A percentile compares a stretch with the other conserved stretches of the same genome.
These are phyloP conservation scores for Druon quercuslanigerum DNA, from an alignment of 1,140 invertebrate species.

Conservation along the genomic window DNA sequence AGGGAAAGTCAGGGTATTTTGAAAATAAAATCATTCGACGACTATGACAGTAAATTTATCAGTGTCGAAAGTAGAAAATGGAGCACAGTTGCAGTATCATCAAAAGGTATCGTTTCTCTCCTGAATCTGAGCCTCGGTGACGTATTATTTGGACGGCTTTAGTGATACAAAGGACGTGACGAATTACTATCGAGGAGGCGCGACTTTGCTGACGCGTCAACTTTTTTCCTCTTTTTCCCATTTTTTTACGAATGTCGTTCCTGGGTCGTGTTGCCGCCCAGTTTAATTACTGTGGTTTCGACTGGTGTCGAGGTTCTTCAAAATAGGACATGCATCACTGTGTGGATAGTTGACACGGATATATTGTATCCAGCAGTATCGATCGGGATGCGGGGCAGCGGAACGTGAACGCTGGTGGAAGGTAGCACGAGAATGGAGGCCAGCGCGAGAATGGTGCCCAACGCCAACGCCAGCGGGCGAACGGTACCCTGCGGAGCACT, in stretches of 20 bases:
- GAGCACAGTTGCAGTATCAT: background rate
- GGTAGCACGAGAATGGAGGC: background rate
- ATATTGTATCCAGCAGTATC: constrained; percentile 23
- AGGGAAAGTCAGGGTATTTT: no score
- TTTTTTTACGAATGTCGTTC: background rate
- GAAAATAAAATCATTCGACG: background rate
- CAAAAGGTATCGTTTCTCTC: background rate
- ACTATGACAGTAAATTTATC: constrained; percentile 4
- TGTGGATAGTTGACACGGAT: constrained; percentile 30
- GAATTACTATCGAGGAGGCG: constrained; percentile 14
- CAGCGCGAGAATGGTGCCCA: background rate
- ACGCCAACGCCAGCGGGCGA: background rate
- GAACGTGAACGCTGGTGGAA: constrained; percentile 10
- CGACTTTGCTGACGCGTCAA: constrained; percentile 12
- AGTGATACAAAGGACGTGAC: constrained; percentile 7
- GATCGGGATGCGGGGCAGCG: constrained; percentile 23
- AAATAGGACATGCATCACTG: constrained; percentile 27
- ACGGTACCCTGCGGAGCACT: constrained; percentile 32
- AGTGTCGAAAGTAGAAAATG: background rate
- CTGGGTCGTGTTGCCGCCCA: constrained; percentile 7
- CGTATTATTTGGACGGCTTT: constrained; percentile 22
- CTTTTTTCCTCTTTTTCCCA: background rate
- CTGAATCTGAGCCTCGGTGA: constrained; percentile 5
- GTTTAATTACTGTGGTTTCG: constrained; percentile 29
- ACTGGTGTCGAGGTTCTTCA: constrained; percentile 27